Evolutionary conservation across 2,797 vertebrate genomes (phyloP), one percentile per base, ranked within the genome.

Genomic region (Sparus aurata): DNA sequence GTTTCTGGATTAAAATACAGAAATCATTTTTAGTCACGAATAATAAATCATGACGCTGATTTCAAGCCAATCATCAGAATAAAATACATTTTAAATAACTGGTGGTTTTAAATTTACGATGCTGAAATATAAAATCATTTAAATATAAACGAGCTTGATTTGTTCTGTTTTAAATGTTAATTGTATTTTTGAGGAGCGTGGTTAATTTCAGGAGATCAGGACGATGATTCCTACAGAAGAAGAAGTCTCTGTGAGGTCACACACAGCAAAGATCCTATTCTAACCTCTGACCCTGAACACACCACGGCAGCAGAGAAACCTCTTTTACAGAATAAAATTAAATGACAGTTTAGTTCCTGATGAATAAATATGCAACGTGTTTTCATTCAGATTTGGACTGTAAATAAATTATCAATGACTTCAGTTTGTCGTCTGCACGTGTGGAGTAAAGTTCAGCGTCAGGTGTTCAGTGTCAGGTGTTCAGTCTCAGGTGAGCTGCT

Each of bases 251-350:
- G 53, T 9, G n/a, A 61, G 72, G 54, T 76, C 54, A 57, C 69
- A 12, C 23, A 30, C 54, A 22, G 67, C 62, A 82, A 41, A 53
- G 82, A 73, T 81, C 76, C 61, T n/a, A 46, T 41, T 83, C 71
- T 85, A 78, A 83, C 87, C 86, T 83, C 30, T 85, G 84, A 84
- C 82, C 79, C 63, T 77, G 57, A 86, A 84, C 60, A 23, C 74
- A 69, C 20, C 68, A 41, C 61, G n/a, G 43, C 6, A 11, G 27
- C 1, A 49, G 15, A 47, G 5, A 13, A 23, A 4, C 0, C 0
- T 23, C 66, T 68, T 68, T 53, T 10, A 30, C 66, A 20, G 2
- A 53, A 0, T 2, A 17, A 71, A 73, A 68, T 43, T n/a, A 5
- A 27, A 34, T 59, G 12, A 61, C 30, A 72, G 65, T 54, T 43